These are phyloP conservation scores for Arremon aurantiirostris DNA, from an alignment of 2,797 vertebrate genomes.

Conservation along the genomic window DNA sequence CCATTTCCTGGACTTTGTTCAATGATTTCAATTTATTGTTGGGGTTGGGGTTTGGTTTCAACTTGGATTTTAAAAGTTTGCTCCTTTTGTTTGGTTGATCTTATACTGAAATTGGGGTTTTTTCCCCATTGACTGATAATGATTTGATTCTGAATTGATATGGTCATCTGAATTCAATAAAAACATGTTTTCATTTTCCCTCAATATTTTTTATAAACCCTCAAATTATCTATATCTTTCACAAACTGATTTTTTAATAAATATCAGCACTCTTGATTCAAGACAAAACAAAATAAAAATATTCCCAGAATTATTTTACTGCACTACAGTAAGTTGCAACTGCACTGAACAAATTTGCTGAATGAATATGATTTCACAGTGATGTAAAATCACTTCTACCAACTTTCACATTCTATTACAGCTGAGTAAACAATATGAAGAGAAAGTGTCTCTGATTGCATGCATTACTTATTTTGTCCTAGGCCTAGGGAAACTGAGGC, in stretches of 20 bases:
- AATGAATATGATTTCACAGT: not conserved
- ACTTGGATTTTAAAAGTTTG: not conserved
- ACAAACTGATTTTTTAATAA: not conserved
- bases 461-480: not conserved
- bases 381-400: not conserved
- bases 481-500: not conserved
- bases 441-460: not conserved
- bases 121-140: not conserved
- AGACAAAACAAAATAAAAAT: not conserved
- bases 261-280: not conserved
- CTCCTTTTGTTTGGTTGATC: not conserved
- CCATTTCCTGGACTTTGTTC: not conserved
- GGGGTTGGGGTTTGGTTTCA: accelerated
- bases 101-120: not conserved
- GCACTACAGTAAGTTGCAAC: not conserved
- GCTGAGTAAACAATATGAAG: not conserved
- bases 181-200: not conserved
- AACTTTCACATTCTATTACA: not conserved
- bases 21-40: not conserved
- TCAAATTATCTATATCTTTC: not conserved
- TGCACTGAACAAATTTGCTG: not conserved
- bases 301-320: not conserved
- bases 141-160: not conserved
- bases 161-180: not conserved
- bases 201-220: not conserved